Percentiles rank a stretch among this genome's conserved stretches.
Evolutionary conservation across 2,888 invertebrate genomes (phyloP).

Genomic region (Hymenopus coronatus): DNA sequence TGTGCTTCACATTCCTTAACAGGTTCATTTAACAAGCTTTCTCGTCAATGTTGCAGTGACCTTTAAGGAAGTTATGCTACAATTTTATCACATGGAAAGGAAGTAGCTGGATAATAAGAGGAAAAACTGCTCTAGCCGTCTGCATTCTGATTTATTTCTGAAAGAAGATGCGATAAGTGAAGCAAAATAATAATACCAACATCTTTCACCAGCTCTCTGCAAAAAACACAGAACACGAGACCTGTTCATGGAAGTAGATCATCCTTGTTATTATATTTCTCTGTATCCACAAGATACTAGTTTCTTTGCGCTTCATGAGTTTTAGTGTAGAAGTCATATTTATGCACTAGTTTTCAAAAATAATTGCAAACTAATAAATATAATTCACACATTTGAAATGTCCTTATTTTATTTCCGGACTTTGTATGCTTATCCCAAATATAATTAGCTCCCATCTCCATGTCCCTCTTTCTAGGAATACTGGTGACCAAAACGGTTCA

Average conservation of each 20-base stretch:
- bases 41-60: background rate
- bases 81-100: background rate
- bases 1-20: background rate
- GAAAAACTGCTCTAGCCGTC: background rate
- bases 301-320: too few species aligned
- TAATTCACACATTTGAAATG: too few species aligned
- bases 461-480: too few species aligned
- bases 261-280: background rate
- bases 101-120: background rate
- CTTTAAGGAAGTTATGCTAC: background rate
- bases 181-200: background rate
- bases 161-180: background rate
- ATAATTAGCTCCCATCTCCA: too few species aligned
- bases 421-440: too few species aligned
- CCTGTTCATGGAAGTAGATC: background rate
- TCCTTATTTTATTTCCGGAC: too few species aligned
- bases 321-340: too few species aligned
- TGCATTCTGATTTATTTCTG: background rate
- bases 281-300: too few species aligned
- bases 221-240: background rate
- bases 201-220: background rate
- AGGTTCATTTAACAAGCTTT: background rate
- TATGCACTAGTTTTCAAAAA: too few species aligned
- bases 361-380: too few species aligned
- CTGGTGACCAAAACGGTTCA: too few species aligned